Conservation (phyloP, 1,140 invertebrate species). For the Daktulosphaira vitifoliae region DNA sequence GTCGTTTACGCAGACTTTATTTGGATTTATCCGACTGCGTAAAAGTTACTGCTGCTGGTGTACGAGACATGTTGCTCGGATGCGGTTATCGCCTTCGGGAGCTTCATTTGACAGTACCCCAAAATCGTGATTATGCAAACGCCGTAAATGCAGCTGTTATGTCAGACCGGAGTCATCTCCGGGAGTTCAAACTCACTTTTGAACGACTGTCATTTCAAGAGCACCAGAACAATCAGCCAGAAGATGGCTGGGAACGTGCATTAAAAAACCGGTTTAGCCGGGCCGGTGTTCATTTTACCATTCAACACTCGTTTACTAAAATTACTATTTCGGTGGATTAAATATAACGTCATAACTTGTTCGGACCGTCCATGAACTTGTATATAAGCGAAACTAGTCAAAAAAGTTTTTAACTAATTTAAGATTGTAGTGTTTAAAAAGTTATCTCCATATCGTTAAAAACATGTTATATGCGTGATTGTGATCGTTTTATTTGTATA, state of each 20-base stretch:
- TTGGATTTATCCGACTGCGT: conserved; percentile 11
- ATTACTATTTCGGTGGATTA: conserved; percentile 5
- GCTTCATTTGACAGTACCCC: not conserved
- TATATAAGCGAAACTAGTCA: too few relatives aligned
- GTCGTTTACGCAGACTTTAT: not conserved
- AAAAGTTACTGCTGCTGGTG: conserved; percentile 6
- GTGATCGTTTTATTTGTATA: too few relatives aligned
- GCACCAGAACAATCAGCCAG: conserved; percentile 13
- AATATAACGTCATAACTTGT: too few relatives aligned
- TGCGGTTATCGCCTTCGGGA: not conserved
- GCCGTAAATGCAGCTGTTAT: not conserved
- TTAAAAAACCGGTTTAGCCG: not conserved
- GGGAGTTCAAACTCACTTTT: not conserved
- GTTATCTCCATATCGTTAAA: too few relatives aligned
- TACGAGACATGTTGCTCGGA: conserved; percentile 3
- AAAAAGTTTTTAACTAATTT: too few relatives aligned
- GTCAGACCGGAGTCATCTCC: not conserved
- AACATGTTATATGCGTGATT: too few relatives aligned
- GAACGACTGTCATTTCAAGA: conserved; percentile 16
- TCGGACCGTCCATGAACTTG: too few relatives aligned
- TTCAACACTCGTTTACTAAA: conserved; percentile 7
- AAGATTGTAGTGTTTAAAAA: too few relatives aligned
- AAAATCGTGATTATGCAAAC: not conserved
- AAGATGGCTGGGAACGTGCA: not conserved
- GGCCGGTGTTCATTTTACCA: not conserved